Conservation (phyloP, 1,140 invertebrate genomes). For the Epicauta chinensis region DNA sequence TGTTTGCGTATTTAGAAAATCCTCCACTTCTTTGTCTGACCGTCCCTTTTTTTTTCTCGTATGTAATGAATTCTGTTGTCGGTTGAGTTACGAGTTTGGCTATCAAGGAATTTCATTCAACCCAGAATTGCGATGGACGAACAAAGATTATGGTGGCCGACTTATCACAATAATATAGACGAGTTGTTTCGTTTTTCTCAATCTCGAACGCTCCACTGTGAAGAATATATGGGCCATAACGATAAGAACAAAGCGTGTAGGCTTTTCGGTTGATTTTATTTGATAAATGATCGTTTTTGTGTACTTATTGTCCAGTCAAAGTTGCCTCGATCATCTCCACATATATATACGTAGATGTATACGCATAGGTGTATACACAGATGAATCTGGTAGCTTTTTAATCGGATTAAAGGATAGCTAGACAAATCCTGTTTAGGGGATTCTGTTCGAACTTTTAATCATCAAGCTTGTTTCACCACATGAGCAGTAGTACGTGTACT, state of each 20-base stretch:
- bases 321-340: conserved; percentile 11
- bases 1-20: too few relatives aligned
- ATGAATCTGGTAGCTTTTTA: conserved; percentile 18
- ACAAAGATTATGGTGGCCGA: conserved; percentile 17
- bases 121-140: background rate
- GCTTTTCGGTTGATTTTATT: conserved; percentile 9
- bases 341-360: too few relatives aligned
- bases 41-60: too few relatives aligned
- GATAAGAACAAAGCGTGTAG: conserved; percentile 10
- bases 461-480: conserved; percentile 16
- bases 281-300: conserved; percentile 19
- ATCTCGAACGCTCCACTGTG: conserved; percentile 12
- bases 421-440: conserved; percentile 14
- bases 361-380: conserved; percentile 1
- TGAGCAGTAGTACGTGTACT: conserved; percentile 9
- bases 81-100: too few relatives aligned
- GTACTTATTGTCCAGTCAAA: conserved; percentile 1
- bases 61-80: too few relatives aligned
- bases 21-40: too few relatives aligned
- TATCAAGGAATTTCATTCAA: too few relatives aligned
- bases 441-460: conserved; percentile 16
- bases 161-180: conserved; percentile 19
- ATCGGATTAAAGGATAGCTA: conserved; percentile 20
- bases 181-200: conserved; percentile 9
- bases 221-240: conserved; percentile 20